Conservation (phyloP, 2,888 invertebrate genomes). For the Nephrotoma guestfalica region DNA sequence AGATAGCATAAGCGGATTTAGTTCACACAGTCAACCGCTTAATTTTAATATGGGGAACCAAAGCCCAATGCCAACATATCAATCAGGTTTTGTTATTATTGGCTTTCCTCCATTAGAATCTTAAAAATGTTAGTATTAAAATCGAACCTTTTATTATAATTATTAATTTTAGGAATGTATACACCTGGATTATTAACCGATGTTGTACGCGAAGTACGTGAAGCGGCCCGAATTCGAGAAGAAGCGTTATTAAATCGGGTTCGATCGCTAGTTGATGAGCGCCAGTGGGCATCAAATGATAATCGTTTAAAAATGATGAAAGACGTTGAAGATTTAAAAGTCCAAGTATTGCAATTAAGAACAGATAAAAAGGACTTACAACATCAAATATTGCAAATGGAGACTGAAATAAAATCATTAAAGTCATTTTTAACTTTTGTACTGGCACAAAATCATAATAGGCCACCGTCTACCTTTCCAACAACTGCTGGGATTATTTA, state of each 20-base stretch:
- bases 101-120: not conserved
- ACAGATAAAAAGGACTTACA: conserved; percentile 49
- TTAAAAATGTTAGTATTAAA: not conserved
- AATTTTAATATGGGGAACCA: conserved; percentile 32
- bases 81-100: conserved; percentile 26
- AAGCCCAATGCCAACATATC: conserved; percentile 34
- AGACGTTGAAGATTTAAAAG: conserved; percentile 32
- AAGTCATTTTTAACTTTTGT: conserved; percentile 25
- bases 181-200: conserved; percentile 60
- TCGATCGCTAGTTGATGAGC: conserved; percentile 31
- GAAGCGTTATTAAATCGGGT: conserved; percentile 45
- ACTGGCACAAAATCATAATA: conserved; percentile 7
- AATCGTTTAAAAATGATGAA: conserved; percentile 28
- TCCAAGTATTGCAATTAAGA: conserved; percentile 46
- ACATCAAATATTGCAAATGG: conserved; percentile 50
- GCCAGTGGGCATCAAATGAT: conserved; percentile 31
- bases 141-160: not conserved
- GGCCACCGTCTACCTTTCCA: not conserved
- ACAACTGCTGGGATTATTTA: not conserved
- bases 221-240: conserved; percentile 54
- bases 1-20: conserved; percentile 35
- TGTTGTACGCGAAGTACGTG: conserved; percentile 55
- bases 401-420: conserved; percentile 46
- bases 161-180: conserved; percentile 32
- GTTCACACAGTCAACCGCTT: conserved; percentile 34